Evolutionary conservation across 2,113 vertebrate species (phyloP).

Genomic region (Melanerpes aurifrons): DNA sequence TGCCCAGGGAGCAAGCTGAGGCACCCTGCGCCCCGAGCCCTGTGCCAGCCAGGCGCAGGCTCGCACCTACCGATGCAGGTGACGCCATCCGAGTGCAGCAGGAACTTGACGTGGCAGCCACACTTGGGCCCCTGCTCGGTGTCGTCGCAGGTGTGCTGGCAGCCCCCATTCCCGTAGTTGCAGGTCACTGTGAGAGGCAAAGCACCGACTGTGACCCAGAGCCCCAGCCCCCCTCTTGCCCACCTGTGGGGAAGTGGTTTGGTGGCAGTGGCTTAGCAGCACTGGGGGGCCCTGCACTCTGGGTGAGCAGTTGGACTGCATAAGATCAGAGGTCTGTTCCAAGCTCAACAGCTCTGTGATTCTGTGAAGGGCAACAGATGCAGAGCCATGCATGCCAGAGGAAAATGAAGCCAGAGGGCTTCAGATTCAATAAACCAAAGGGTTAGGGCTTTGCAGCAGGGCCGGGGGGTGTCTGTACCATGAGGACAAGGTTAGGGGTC

Average conservation of each 20-base stretch:
- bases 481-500: not conserved
- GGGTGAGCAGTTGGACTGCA: too few species aligned
- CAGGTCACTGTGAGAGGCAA: conserved; percentile 88
- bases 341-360: too few species aligned
- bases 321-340: too few species aligned
- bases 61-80: conserved; percentile 95
- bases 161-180: conserved; percentile 98
- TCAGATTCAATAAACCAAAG: not conserved
- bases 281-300: too few species aligned
- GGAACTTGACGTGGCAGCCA: conserved; percentile 95
- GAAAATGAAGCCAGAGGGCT: not conserved
- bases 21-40: accelerated
- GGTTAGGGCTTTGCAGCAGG: not conserved
- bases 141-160: conserved; percentile 97
- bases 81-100: conserved; percentile 93
- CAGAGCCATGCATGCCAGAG: not conserved
- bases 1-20: not conserved
- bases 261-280: too few species aligned
- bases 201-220: not conserved
- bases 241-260: too few species aligned
- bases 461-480: not conserved
- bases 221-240: not conserved
- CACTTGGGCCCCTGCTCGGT: conserved; percentile 94
- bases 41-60: accelerated
- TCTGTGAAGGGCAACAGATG: not conserved